Percentiles rank a stretch among this genome's conserved stretches.
phyloP scores from a whole-genome alignment of 1,140 invertebrate genomes.

The Teleogryllus occipitalis region DNA sequence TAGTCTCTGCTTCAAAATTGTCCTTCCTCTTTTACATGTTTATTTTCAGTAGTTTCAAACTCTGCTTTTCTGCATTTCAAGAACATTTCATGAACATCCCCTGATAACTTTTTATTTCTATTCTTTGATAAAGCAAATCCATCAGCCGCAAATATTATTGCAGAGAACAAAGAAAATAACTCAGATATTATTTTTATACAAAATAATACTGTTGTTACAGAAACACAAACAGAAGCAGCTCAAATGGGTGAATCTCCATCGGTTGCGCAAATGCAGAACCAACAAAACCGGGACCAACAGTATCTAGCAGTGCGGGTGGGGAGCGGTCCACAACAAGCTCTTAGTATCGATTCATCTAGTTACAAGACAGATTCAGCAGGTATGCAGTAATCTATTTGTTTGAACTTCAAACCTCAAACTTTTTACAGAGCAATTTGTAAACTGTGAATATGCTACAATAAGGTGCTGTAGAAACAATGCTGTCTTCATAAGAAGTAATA shows the following conservation, averaged over 20 bases:
- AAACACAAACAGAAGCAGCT: slow-evolving; percentile 18
- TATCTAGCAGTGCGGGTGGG: slow-evolving; percentile 51
- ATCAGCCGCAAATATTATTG: too few relatives aligned
- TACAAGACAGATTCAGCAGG: slow-evolving; percentile 41
- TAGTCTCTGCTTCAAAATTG: too few relatives aligned
- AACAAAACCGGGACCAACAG: slow-evolving; percentile 64
- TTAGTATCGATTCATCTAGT: slow-evolving; percentile 39
- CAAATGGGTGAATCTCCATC: slow-evolving; percentile 55
- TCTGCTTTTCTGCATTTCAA: too few relatives aligned
- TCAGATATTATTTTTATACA: too few relatives aligned
- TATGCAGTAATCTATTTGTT: neutral
- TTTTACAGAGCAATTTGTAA: neutral
- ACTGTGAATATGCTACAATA: neutral
- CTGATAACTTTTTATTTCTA: too few relatives aligned
- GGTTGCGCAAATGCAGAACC: slow-evolving; percentile 63
- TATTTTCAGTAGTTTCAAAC: too few relatives aligned
- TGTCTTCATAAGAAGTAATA: too few relatives aligned
- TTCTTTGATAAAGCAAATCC: too few relatives aligned
- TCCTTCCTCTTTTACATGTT: too few relatives aligned
- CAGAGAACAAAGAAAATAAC: too few relatives aligned
- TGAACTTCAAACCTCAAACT: neutral
- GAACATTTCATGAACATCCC: too few relatives aligned
- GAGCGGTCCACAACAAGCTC: slow-evolving; percentile 30
- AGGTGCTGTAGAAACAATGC: too few relatives aligned
- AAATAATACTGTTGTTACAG: neutral